Base-by-base conservation (phyloP, 2,113 vertebrate species). In the Pogona vitticeps region DNA sequence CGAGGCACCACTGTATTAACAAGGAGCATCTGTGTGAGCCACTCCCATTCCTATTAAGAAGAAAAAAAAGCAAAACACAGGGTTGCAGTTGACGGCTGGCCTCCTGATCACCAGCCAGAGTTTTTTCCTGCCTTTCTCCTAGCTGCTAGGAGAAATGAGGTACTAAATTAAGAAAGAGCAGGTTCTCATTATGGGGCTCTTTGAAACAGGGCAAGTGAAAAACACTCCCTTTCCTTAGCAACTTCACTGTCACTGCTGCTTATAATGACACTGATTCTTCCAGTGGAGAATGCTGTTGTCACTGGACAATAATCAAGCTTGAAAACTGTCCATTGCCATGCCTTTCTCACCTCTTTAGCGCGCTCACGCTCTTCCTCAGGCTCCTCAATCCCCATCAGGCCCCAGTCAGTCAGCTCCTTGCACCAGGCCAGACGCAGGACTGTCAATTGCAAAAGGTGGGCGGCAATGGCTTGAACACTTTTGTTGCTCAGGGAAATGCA, bases 361-460 rank as follows among this genome's bases (percentile, higher is more conserved):
- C 83, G 83, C 1, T 95, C 89, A 26, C 88, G 83, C 28, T 90
- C 86, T 79, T 91, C 80, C 4, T 78, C 89, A 89, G 95, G 94
- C 67, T 97, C 91, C 91, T 88, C 90, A 78, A 97, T 93, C 2
- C 97, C 97, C 82, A 97, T 94, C 87, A 98, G 94, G 6, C 97
- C 98, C 96, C 96, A 97, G 88, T 98, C 98, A 0, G 91, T 94
- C 82, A 98, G 95, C 85, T 98, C 94, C 78, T 96, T 97, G 88
- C 98, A 98, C 96, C 96, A 97, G 71, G 96, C 96, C 4, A 98
- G 95, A 31, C 95, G 94, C 85, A 98, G 94, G 26, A 97, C 94
- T 2, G 91, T 94, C 92, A 98, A 95, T 59, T 80, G 91, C 18
- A 92, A 94, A 85, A 98, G 94, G 92, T 95, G 92, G 58, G 95